Evolutionary conservation across 2,888 invertebrate genomes (phyloP).

Genomic region (Panzeria rudis): DNA sequence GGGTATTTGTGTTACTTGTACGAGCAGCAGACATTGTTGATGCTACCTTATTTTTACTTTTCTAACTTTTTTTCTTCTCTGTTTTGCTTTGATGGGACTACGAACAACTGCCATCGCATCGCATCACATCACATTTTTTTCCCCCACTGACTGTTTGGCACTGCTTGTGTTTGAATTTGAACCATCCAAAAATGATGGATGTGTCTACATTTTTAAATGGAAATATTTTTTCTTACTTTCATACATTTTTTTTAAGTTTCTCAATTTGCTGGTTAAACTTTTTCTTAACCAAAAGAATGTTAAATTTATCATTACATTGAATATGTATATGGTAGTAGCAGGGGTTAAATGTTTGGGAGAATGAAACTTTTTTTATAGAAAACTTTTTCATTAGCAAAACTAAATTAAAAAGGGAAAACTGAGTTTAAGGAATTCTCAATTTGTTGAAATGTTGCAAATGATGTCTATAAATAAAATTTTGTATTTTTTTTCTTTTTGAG

Average conservation of each 20-base stretch:
- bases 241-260: constrained; percentile 10
- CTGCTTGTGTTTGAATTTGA: constrained; percentile 36
- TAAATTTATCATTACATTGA: constrained; percentile 27
- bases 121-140: constrained; percentile 15
- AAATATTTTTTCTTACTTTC: constrained; percentile 10
- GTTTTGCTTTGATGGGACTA: constrained; percentile 18
- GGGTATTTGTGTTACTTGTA: constrained; percentile 67
- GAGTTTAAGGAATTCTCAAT: constrained; percentile 22
- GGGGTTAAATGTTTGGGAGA: neutral
- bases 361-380: neutral
- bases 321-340: neutral
- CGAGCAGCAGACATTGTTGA: constrained; percentile 33
- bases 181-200: constrained; percentile 66
- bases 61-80: constrained; percentile 4
- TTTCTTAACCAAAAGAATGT: constrained; percentile 35
- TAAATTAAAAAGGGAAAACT: neutral
- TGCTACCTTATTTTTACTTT: constrained; percentile 4
- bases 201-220: constrained; percentile 52
- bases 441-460: constrained; percentile 20
- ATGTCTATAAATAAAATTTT: constrained; percentile 20
- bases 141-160: constrained; percentile 17
- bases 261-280: constrained; percentile 55
- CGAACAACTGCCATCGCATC: constrained; percentile 25
- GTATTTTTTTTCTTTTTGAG: neutral
- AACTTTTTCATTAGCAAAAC: constrained; percentile 27